A percentile compares a stretch with the other conserved stretches of the same genome.
Evolutionary conservation across 2,888 invertebrate species (phyloP).

Genomic region (Laspeyria flexula): DNA sequence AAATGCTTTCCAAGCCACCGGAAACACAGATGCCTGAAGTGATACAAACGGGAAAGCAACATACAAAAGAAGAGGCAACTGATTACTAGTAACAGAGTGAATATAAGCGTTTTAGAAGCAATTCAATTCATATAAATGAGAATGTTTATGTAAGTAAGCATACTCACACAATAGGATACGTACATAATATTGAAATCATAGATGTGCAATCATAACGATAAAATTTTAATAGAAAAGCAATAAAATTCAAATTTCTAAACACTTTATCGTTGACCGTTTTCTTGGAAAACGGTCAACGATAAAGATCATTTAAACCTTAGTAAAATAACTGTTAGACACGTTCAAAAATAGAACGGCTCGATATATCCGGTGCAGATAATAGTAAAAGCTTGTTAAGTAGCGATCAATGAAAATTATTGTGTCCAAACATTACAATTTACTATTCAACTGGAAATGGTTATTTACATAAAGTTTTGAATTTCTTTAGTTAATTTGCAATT

Average conservation of each 20-base stretch:
- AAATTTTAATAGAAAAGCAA: slow-evolving; percentile 13
- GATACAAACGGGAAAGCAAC: slow-evolving; percentile 2
- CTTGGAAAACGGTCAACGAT: slow-evolving; percentile 28
- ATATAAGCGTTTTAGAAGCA: background rate
- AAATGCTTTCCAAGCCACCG: slow-evolving; percentile 8
- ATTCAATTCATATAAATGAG: background rate
- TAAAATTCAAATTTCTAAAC: slow-evolving; percentile 19
- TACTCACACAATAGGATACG: background rate
- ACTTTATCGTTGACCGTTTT: too few relatives aligned
- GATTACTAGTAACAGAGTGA: background rate
- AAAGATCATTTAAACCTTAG: slow-evolving; percentile 40
- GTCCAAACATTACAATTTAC: slow-evolving; percentile 42
- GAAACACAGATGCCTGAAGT: slow-evolving; percentile 9
- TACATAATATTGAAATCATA: slow-evolving; percentile 4
- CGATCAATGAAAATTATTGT: slow-evolving; percentile 29
- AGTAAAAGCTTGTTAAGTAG: slow-evolving; percentile 50
- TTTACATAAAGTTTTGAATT: slow-evolving; percentile 37
- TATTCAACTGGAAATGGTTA: slow-evolving; percentile 35
- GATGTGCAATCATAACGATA: background rate
- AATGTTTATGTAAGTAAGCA: background rate
- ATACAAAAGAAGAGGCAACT: background rate
- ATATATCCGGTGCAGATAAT: slow-evolving; percentile 59
- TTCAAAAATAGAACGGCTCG: slow-evolving; percentile 42
- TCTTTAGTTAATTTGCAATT: slow-evolving; percentile 45
- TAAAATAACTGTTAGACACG: slow-evolving; percentile 49